phyloP scores from a whole-genome alignment of 2,797 vertebrate species.

The Mus minutoides region DNA sequence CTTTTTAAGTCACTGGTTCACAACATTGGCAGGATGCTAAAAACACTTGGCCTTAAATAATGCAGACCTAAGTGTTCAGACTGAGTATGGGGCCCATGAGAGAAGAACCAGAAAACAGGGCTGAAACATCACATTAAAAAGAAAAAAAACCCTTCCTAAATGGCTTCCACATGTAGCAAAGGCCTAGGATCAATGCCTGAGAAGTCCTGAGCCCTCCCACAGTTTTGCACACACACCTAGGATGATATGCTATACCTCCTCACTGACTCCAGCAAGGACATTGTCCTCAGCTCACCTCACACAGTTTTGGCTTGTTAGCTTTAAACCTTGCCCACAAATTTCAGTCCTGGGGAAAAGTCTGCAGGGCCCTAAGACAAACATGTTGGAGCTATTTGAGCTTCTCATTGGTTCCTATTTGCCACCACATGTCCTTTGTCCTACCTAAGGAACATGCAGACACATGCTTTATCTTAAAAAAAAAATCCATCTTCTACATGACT shows the following conservation, averaged over 20 bases:
- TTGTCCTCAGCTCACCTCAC: not conserved
- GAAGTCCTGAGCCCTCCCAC: not conserved
- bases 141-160: not conserved
- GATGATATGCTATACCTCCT: not conserved
- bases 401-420: not conserved
- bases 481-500: not conserved
- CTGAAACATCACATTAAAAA: not conserved
- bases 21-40: not conserved
- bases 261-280: not conserved
- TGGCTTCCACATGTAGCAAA: not conserved
- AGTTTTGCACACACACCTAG: not conserved
- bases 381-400: not conserved
- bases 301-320: not conserved
- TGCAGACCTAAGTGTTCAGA: not conserved
- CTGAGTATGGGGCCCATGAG: not conserved
- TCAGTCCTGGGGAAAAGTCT: not conserved
- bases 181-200: not conserved
- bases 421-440: not conserved
- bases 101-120: not conserved
- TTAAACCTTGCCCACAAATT: not conserved
- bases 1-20: not conserved
- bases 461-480: not conserved
- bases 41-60: slow-evolving; percentile 12
- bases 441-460: fast-evolving
- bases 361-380: too few relatives aligned